Evolutionary conservation across 1,140 invertebrate genomes (phyloP).

Genomic region (Agrilus planipennis): DNA sequence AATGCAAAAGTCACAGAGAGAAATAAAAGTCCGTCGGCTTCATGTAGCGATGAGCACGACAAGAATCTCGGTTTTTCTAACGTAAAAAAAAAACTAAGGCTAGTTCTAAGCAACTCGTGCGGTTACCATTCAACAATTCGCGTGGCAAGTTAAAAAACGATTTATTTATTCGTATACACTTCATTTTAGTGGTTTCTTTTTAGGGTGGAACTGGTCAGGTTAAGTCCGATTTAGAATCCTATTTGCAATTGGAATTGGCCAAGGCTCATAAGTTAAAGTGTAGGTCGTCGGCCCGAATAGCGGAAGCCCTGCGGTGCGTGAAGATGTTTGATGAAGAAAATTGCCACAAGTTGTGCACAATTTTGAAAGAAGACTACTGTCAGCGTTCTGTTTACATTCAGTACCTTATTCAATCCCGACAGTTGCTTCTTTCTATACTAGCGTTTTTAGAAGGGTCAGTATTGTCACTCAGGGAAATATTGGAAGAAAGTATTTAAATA

Average conservation of each 20-base stretch:
- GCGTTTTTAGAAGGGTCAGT: conserved; percentile 61
- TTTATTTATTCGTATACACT: not conserved
- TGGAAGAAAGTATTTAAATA: no score
- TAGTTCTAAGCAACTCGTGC: conserved; percentile 60
- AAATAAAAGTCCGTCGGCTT: no score
- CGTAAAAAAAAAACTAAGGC: conserved; percentile 85
- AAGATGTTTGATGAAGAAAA: conserved; percentile 58
- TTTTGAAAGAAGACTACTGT: conserved; percentile 71
- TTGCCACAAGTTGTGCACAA: conserved; percentile 62
- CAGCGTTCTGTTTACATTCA: conserved; percentile 69
- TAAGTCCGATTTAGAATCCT: conserved; percentile 57
- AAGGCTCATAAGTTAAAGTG: conserved; percentile 81
- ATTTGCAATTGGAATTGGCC: conserved; percentile 70
- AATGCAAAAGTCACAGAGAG: no score
- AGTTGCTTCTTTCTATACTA: conserved; percentile 68
- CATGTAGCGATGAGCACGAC: no score
- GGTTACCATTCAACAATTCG: conserved; percentile 3
- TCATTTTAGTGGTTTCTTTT: not conserved
- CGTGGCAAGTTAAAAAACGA: not conserved
- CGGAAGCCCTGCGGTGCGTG: conserved; percentile 72
- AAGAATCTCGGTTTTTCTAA: no score
- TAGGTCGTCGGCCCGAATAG: conserved; percentile 66
- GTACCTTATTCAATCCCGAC: conserved; percentile 73
- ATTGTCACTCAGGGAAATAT: conserved; percentile 19
- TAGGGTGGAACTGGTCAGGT: conserved; percentile 6